Base-by-base conservation (phyloP, 2,888 invertebrate genomes). In the Erynnis tages region DNA sequence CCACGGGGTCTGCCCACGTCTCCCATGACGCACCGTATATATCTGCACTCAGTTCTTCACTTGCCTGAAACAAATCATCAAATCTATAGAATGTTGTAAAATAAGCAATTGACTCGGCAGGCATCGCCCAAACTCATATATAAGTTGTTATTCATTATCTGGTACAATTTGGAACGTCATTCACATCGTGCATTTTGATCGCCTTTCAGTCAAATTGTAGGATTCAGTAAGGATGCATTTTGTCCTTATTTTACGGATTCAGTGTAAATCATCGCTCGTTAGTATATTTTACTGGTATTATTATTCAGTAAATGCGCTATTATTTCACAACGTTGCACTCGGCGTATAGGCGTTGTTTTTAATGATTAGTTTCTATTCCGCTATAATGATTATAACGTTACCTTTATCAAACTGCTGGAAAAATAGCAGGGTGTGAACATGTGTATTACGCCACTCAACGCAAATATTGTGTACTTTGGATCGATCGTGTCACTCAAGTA, bases 351-450 rank as follows among this genome's bases (percentile, higher is more conserved):
- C 43, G 47, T 43, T 34, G 45, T 35, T 40, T 30, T 41, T 53
- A 46, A 46, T 53, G 34, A 45, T 41, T 21, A 53, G 44, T 53
- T 46, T 45, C 41, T 53, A 41, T 41, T 47, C 47, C 53, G 46
- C 35, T 46, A 53, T 40, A 46, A 41, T 47, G 11, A 49, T 34
- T 25, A 19, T 41, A 41, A 49, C 49, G 49, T 45, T 76, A 83
- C 84, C 79, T 77, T 63, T 48, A 68, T 68, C 54, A 84, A 66
- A 44, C 64, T 62, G 47, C 75, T 76, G 10, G 79, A 70, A 50
- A 75, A 82, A 55, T 76, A 69, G 58, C 83, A 84, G 11, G 83
- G 84, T 10, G 73, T 57, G 48, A 72, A 82, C 56, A 79, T 79
- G 34, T 84, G 82, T 2, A 73, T 62, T 4, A 75, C 66, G 1